Evolutionary conservation across 2,113 vertebrate species (phyloP), one percentile per base, ranked within the genome.

Genomic region (Hippocampus comes): DNA sequence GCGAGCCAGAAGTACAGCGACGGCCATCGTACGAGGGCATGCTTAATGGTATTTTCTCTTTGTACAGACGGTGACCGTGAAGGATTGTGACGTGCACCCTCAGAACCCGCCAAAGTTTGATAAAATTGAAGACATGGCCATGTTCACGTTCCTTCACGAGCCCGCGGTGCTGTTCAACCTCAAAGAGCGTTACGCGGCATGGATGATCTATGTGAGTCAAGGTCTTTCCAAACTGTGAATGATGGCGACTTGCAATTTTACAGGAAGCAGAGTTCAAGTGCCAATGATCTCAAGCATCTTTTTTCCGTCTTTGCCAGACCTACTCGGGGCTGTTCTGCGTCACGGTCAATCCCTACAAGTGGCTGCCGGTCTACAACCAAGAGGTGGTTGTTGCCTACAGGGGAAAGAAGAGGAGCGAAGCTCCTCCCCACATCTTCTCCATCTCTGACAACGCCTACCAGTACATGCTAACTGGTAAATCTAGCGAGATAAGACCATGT

Each of bases 361-460:
- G 92, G 94, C 87, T 97, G 89, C 95, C 95, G 0, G 95, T 97
- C 84, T 96, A 96, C 84, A 94, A 94, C 0, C 88, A 95, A 0
- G 93, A 94, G 68, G 95, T 96, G 70, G 95, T 96, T 10, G 81
- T 73, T 0, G 95, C 94, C 72, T 97, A 97, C 72, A 83, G 95
- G 84, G 95, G 95, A 78, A 97, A 96, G 92, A 96, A 96, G 89
- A 94, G 95, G 74, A 93, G 59, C 8, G 95, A 97, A 90, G 95
- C 95, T 57, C 95, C 95, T n/a, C 95, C 95, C 72, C 95, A 97
- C 61, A 97, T 97, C 90, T 97, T 96, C 90, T 95, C 95, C 87
- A 97, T 96, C 91, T 97, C 95, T 21, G 95, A 96, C 78, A 96
- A 95, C 0, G 95, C 94, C 64, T 96, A 96, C 8, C 95, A 97